A percentile compares a stretch with the other conserved stretches of the same genome.
Conservation (phyloP, 2,113 vertebrate genomes). For the Zeus faber region DNA sequence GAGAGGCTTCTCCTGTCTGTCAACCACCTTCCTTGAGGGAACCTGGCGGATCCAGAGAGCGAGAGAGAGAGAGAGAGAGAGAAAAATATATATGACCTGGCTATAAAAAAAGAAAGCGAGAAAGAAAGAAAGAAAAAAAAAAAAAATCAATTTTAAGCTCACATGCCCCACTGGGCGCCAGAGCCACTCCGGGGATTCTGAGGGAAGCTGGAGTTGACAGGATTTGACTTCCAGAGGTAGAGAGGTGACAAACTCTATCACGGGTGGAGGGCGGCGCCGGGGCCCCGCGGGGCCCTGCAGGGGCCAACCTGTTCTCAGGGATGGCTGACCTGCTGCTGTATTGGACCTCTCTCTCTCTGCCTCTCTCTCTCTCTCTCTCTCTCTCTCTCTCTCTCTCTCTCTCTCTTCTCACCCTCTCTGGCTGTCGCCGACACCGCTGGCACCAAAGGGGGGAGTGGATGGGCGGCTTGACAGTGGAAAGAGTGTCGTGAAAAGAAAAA, state of each 20-base stretch:
- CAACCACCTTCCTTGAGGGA: slow-evolving; percentile 88
- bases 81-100: slow-evolving; percentile 36
- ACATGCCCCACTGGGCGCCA: slow-evolving; percentile 94
- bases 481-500: no score
- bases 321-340: slow-evolving; percentile 79
- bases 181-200: slow-evolving; percentile 91
- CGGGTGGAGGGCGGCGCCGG: slow-evolving; percentile 78
- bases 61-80: slow-evolving; percentile 25
- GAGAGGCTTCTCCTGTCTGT: slow-evolving; percentile 78
- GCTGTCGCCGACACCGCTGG: no score
- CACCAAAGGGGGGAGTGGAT: slow-evolving; percentile 84
- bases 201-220: slow-evolving; percentile 93
- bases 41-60: slow-evolving; percentile 84
- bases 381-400: no score
- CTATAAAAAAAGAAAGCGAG: no score
- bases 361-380: no score
- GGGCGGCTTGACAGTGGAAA: slow-evolving; percentile 49
- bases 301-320: slow-evolving; percentile 88
- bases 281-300: no score
- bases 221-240: slow-evolving; percentile 95
- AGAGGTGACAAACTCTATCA: slow-evolving; percentile 99
- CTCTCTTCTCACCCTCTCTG: no score
- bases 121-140: slow-evolving; percentile 49
- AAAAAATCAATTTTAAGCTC: slow-evolving; percentile 94
- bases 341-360: slow-evolving; percentile 97